A percentile compares a stretch with the other conserved stretches of the same genome.
phyloP scores from a whole-genome alignment of 2,797 vertebrate genomes.

The Pelodytes ibericus region DNA sequence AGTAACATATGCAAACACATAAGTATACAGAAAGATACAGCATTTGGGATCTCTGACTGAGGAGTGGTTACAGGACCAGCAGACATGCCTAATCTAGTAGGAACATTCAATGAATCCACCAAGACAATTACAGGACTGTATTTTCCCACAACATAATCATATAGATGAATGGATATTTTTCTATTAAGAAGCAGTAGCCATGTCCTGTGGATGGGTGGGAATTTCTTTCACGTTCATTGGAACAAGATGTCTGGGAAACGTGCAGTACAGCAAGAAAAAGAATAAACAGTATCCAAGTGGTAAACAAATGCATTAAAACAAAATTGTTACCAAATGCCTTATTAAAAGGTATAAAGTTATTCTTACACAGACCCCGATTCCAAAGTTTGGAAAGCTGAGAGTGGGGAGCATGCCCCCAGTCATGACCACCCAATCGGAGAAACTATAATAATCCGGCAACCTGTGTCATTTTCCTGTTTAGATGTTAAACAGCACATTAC shows the following conservation, averaged over 20 bases:
- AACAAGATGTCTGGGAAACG: neutral
- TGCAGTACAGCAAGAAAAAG: neutral
- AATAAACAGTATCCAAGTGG: neutral
- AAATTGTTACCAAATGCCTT: neutral
- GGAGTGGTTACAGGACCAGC: conserved; percentile 14
- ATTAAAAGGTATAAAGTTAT: neutral
- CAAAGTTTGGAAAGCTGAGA: no score
- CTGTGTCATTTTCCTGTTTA: no score
- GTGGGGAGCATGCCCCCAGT: no score
- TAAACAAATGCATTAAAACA: neutral
- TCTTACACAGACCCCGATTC: no score
- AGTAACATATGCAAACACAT: neutral
- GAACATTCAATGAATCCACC: conserved; percentile 4
- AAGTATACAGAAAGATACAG: neutral
- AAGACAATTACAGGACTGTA: conserved; percentile 2
- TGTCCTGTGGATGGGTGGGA: neutral
- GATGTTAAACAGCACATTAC: no score
- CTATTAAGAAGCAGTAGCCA: conserved; percentile 1
- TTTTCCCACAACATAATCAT: conserved; percentile 18
- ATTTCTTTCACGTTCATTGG: neutral
- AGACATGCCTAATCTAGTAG: conserved; percentile 11
- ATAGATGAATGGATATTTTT: conserved; percentile 16
- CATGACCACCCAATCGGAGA: no score
- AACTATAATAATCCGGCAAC: no score
- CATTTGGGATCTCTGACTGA: neutral